Base-by-base conservation (phyloP, 2,113 vertebrate genomes). In the Cyprinus carpio region DNA sequence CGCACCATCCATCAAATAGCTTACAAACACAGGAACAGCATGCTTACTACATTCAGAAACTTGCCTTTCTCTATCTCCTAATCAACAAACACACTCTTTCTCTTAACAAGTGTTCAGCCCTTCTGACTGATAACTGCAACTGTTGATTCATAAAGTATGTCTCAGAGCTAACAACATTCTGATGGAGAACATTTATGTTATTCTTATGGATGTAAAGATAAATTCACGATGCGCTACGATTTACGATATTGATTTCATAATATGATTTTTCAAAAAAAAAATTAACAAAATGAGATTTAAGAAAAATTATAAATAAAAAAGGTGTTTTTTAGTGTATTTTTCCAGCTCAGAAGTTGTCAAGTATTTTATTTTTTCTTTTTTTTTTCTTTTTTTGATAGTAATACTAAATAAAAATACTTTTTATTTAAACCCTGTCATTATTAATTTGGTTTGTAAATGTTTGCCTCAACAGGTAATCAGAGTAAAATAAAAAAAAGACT, bases 1-100 rank as follows among this genome's bases (percentile, higher is more conserved):
- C 9, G 49, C 76, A 31, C 34, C 65, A 84, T 87, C 77, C 64
- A 25, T 87, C 85, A 76, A 65, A 77, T 60, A 84, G 13, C 40
- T 12, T 65, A 51, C 9, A 37, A 46, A 64, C 60, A 80, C 58
- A 65, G 27, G 31, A 77, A 56, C 76, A 84, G 23, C 49, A 86
- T 64, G n/a, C 40, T 43, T 49, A 12, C 10, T 49, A 65, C 67
- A 62, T 51, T 51, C 64, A 34, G 20, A 72, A 46, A 37, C 31
- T 31, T 29, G 51, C 13, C 20, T 31, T 37, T 29, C 16, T 29
- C 15, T 25, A 37, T 13, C 43, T 25, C 34, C 4, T n/a, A 16
- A 51, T 69, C 10, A 7, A 31, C 64, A 67, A 67, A 29, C 16
- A 64, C 46, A 78, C 60, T 46, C 20, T 20, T 23, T 40, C n/a